Percentiles rank a stretch among this genome's conserved stretches.
These are phyloP conservation scores for Anas platyrhynchos DNA, from an alignment of 2,113 vertebrate genomes.

Conservation along the genomic window DNA sequence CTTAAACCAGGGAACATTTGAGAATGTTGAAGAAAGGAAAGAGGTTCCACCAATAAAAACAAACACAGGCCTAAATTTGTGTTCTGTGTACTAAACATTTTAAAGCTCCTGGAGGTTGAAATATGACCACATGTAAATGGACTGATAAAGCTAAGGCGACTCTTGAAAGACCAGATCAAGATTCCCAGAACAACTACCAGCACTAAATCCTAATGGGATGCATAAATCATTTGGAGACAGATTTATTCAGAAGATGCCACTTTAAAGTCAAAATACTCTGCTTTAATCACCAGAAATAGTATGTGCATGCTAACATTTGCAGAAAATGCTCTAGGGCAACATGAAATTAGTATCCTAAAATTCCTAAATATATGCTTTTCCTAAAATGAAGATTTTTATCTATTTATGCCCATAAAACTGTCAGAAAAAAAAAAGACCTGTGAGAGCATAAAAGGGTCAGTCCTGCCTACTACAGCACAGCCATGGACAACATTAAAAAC, in stretches of 20 bases:
- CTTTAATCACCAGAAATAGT: constrained; percentile 51
- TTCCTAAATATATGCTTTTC: constrained; percentile 71
- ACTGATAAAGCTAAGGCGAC: constrained; percentile 49
- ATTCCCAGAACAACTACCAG: constrained; percentile 63
- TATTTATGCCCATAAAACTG: constrained; percentile 46
- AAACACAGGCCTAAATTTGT: constrained; percentile 78
- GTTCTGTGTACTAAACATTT: constrained; percentile 73
- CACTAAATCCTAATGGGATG: constrained; percentile 69
- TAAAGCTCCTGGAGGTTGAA: constrained; percentile 67
- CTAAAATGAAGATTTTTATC: constrained; percentile 72
- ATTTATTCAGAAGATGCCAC: constrained; percentile 69
- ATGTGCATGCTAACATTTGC: constrained; percentile 70
- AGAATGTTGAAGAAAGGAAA: constrained; percentile 92
- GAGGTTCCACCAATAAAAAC: constrained; percentile 78
- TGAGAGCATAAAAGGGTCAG: constrained; percentile 42
- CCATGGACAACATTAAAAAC: constrained; percentile 8
- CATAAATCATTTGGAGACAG: constrained; percentile 67
- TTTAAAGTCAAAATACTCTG: constrained; percentile 64
- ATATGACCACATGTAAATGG: constrained; percentile 65
- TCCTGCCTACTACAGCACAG: not conserved
- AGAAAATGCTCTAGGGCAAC: constrained; percentile 72
- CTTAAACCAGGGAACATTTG: constrained; percentile 90
- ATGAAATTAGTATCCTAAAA: constrained; percentile 48
- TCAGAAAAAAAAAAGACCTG: not conserved
- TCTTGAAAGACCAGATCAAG: constrained; percentile 71